Evolutionary conservation across 2,888 invertebrate genomes (phyloP), one percentile per base, ranked within the genome.

Genomic region (Agonum fuliginosum): DNA sequence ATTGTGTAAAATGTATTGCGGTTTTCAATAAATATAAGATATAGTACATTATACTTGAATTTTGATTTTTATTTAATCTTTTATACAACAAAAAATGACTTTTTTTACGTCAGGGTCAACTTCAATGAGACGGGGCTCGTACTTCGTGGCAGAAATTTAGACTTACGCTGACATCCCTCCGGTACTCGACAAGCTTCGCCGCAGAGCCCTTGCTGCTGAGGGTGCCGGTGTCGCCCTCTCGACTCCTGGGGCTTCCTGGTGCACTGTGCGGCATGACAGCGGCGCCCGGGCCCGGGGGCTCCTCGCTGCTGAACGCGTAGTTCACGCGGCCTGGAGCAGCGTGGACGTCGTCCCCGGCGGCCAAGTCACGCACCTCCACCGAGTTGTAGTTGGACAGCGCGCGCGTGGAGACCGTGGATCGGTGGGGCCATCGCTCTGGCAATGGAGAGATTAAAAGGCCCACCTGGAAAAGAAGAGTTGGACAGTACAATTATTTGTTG

Each of bases 301-400:
- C 43, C 10, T 46, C 46, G 17, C 46, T 4, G 17, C 46, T 46
- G 8, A 46, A 46, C 14, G 17, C 6, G 46, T 46, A 46, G 46
- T 46, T 46, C 5, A 8, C 30, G 51, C 8, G 51, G 14, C 8
- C 30, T 10, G 5, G 30, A 19, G 27, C 30, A 6, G 14, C 30
- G 34, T 14, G 30, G 30, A 14, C 30, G 6, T 30, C 30, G 34
- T 27, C 58, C 2, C 17, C 46, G 6, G n/a, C 24, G 2, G 24
- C 22, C 6, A 17, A 12, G 27, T 10, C 14, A 3, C 30, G 27
- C 3, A 62, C 17, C 12, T 8, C 46, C 14, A 46, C 46, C 2
- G 58, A 27, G 58, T 62, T 62, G 58, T 62, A 62, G 34, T 62
- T 62, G 27, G 12, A 5, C 14, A 62, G 12, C 6, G 58, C 58